phyloP scores from a whole-genome alignment of 1,140 invertebrate genomes.

The Acromyrmex heyeri region DNA sequence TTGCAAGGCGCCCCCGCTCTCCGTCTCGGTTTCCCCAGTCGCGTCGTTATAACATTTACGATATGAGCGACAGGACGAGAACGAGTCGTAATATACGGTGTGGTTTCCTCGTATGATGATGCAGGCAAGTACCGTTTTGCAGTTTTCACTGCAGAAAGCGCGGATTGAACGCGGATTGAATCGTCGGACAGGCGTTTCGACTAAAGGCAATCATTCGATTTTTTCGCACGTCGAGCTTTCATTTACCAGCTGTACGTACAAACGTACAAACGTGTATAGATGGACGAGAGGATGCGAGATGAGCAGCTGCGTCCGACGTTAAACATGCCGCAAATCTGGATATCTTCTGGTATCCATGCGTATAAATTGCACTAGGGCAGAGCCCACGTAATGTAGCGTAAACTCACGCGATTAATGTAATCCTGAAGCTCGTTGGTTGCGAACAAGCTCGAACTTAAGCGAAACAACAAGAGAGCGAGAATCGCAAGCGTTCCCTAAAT shows the following conservation, averaged over 20 bases:
- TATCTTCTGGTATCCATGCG: background rate
- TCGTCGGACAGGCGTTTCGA: background rate
- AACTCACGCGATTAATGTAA: constrained; percentile 49
- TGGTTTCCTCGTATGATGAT: background rate
- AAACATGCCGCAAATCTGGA: constrained; percentile 27
- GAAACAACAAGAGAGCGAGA: background rate
- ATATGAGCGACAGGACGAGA: background rate
- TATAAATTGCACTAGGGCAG: background rate
- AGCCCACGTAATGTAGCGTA: background rate
- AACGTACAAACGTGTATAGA: background rate
- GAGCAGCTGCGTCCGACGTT: constrained; percentile 26
- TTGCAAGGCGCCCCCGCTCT: constrained; percentile 50
- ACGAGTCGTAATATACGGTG: constrained; percentile 1
- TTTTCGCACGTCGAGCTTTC: background rate
- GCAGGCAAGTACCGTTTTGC: background rate
- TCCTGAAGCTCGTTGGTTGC: background rate
- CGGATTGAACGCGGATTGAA: too few species aligned
- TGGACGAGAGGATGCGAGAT: background rate
- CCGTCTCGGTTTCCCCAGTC: constrained; percentile 13
- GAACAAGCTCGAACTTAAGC: constrained; percentile 15
- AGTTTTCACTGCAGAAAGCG: too few species aligned
- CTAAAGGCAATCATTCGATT: background rate
- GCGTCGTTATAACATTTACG: constrained; percentile 52
- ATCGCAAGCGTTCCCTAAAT: background rate
- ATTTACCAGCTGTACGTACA: background rate